phyloP scores from a whole-genome alignment of 1,140 invertebrate species.

The Drosophila biarmipes region DNA sequence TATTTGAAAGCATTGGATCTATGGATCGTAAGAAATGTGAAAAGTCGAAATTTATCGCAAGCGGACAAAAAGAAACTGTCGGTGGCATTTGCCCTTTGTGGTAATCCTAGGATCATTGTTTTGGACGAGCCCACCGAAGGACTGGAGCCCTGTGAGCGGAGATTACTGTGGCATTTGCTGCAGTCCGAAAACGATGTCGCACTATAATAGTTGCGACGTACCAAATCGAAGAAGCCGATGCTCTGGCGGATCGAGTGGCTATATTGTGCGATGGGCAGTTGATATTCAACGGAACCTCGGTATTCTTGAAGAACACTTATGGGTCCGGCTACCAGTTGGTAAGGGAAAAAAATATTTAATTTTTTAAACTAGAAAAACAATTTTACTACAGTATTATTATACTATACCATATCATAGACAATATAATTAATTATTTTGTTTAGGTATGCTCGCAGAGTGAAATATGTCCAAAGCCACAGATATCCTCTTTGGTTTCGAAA shows the following conservation, averaged over 20 bases:
- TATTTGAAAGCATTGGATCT: background rate
- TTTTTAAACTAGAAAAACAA: too few relatives aligned
- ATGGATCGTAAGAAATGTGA: background rate
- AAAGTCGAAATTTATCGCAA: background rate
- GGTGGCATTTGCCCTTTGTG: background rate
- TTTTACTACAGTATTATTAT: too few relatives aligned
- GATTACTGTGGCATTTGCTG: background rate
- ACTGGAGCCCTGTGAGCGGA: background rate
- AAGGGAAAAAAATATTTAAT: background rate
- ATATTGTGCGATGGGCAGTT: background rate
- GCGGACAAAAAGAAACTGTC: background rate
- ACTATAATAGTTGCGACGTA: background rate
- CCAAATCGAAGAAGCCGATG: constrained; percentile 1
- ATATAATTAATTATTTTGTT: too few relatives aligned
- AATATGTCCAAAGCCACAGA: background rate
- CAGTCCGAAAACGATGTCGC: background rate
- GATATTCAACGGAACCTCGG: background rate
- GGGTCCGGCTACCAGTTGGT: background rate
- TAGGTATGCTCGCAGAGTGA: background rate
- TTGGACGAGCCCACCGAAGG: background rate
- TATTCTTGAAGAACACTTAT: background rate
- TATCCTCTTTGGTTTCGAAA: background rate
- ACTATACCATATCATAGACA: too few relatives aligned
- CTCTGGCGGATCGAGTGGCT: background rate
- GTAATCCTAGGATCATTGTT: background rate